Evolutionary conservation across 2,797 vertebrate genomes (phyloP), one percentile per base, ranked within the genome.

Genomic region (Nasua narica): DNA sequence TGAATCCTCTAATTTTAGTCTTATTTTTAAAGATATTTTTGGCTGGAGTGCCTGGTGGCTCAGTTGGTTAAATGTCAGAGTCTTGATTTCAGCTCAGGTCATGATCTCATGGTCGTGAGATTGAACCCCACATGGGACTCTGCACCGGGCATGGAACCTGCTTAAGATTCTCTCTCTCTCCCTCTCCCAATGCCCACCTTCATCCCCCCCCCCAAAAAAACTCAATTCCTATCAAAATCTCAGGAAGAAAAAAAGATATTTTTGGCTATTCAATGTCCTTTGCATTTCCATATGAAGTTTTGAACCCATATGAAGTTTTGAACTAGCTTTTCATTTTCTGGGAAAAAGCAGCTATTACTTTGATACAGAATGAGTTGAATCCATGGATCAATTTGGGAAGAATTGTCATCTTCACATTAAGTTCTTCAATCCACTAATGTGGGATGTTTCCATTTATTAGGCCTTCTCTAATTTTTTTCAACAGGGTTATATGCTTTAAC

Each of bases 271-370:
- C 60, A 48, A 15, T n/a, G 40, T 81, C 10, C 32, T 25, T 96
- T 96, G 52, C 37, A 43, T 96, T 88, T 87, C 32, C 60, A 48
- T 78, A n/a, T 69, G 69, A 84, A 62, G 91, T 77, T 91, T 94
- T 83, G 58, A 23, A 13, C 65, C 32, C 60, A 48, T 78, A n/a
- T 69, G 69, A 84, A 62, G 91, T 77, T 91, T 94, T 83, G 58
- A 23, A 13, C 65, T 32, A 43, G 14, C 21, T 52, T 52, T 13
- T 11, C 40, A 83, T 46, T 46, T 83, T 94, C 18, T 90, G 35
- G 5, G 16, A 19, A 37, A 56, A 56, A 48, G 13, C 16, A 62
- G 50, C 60, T 69, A 15, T 48, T 89, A 78, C 50, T 78, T 69
- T 85, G 48, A 23, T 69, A 85, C 12, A 35, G 43, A 40, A 54